A percentile compares a stretch with the other conserved stretches of the same genome.
Evolutionary conservation across 2,888 invertebrate species (phyloP).

Genomic region (Helicoverpa assulta): DNA sequence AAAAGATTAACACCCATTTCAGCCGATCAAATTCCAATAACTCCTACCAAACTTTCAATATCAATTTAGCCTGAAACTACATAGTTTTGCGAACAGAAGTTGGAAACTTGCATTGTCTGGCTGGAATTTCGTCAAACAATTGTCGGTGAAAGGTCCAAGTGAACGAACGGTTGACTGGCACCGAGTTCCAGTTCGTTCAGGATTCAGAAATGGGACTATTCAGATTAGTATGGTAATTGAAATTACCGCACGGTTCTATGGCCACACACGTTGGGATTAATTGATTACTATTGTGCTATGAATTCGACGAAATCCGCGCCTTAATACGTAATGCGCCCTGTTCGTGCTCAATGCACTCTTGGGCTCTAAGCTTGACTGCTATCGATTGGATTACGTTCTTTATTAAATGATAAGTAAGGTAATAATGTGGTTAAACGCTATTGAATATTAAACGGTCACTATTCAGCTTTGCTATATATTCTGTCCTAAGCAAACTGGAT

Average conservation of each 20-base stretch:
- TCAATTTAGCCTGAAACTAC: slow-evolving; percentile 28
- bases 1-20: slow-evolving; percentile 20
- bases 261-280: not conserved
- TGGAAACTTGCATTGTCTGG: slow-evolving; percentile 37
- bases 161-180: slow-evolving; percentile 20
- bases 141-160: slow-evolving; percentile 20
- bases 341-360: not conserved
- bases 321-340: not conserved
- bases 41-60: slow-evolving; percentile 29
- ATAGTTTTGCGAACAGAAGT: slow-evolving; percentile 45
- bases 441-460: too few relatives aligned
- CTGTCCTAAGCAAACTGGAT: too few relatives aligned
- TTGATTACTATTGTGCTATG: not conserved
- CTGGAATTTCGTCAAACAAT: slow-evolving; percentile 46
- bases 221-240: not conserved
- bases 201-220: not conserved
- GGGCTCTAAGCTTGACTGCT: too few relatives aligned
- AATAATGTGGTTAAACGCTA: too few relatives aligned
- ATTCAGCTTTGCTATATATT: too few relatives aligned
- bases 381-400: too few relatives aligned
- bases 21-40: slow-evolving; percentile 33
- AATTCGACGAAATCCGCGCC: not conserved
- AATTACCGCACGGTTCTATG: not conserved
- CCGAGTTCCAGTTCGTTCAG: slow-evolving; percentile 8
- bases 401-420: too few relatives aligned